These are phyloP conservation scores for Chelmon rostratus DNA, from an alignment of 2,797 vertebrate species.

Conservation along the genomic window DNA sequence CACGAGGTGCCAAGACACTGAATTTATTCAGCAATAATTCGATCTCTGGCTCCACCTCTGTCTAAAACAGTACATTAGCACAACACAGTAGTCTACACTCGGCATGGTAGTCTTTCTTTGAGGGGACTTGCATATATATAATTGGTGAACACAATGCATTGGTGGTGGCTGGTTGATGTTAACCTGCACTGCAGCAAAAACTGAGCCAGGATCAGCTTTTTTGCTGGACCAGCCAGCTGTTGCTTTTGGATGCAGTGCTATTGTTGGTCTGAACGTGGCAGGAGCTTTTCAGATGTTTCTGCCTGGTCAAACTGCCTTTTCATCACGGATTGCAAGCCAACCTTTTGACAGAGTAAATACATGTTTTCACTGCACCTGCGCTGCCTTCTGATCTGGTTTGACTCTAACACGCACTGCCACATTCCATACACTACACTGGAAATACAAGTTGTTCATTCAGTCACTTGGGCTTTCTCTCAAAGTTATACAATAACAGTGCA, in stretches of 20 bases:
- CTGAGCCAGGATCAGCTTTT: conserved; percentile 1
- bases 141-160: background rate
- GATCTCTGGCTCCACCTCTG: background rate
- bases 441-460: background rate
- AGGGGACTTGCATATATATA: background rate
- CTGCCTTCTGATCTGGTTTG: background rate
- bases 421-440: background rate
- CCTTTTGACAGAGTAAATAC: background rate
- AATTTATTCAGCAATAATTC: conserved; percentile 3
- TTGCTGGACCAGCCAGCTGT: background rate
- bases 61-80: background rate
- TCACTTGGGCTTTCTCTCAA: background rate
- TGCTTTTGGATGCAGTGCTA: background rate
- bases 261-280: background rate
- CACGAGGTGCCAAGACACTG: conserved; percentile 8
- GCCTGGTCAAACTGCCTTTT: background rate
- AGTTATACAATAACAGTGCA: background rate
- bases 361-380: background rate
- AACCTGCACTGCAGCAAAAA: background rate
- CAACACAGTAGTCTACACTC: background rate
- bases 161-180: background rate
- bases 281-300: background rate
- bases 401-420: background rate
- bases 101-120: background rate
- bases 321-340: background rate